phyloP scores from a whole-genome alignment of 2,888 invertebrate species.

The Oscheius myriophilus region DNA sequence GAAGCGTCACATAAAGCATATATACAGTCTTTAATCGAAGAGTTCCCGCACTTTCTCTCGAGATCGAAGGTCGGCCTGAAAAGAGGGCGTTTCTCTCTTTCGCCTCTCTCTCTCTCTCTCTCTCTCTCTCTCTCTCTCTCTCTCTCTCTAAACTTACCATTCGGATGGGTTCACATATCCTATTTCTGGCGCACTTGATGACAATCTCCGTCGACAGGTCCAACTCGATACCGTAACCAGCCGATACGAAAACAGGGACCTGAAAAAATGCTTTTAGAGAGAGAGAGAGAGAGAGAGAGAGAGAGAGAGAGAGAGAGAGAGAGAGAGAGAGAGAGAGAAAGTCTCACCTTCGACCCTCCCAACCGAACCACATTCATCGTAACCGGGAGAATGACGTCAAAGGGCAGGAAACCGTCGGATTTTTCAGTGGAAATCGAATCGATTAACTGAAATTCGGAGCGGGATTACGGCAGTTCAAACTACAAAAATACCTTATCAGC shows the following conservation, averaged over 20 bases:
- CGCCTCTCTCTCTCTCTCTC: too few species aligned
- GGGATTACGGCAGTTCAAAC: background rate
- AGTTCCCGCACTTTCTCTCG: slow-evolving; percentile 33
- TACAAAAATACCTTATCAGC: slow-evolving; percentile 16
- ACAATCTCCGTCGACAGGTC: slow-evolving; percentile 67
- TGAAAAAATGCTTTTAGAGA: slow-evolving; percentile 9
- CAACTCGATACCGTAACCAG: slow-evolving; percentile 70
- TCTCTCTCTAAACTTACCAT: slow-evolving; percentile 30
- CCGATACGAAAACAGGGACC: slow-evolving; percentile 70
- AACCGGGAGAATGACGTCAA: slow-evolving; percentile 24
- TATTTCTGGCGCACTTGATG: slow-evolving; percentile 51
- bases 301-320: background rate
- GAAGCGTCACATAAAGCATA: too few species aligned
- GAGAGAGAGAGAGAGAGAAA: background rate
- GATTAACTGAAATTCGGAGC: slow-evolving; percentile 7
- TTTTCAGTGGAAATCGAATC: slow-evolving; percentile 4
- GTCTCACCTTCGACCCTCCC: slow-evolving; percentile 22
- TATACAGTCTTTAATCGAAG: slow-evolving; percentile 19
- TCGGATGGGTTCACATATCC: slow-evolving; percentile 70
- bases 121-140: too few species aligned
- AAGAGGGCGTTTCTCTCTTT: background rate
- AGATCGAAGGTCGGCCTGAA: slow-evolving; percentile 34
- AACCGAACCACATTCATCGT: slow-evolving; percentile 24
- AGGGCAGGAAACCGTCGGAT: slow-evolving; percentile 18
- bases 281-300: background rate